A percentile compares a stretch with the other conserved stretches of the same genome.
These are phyloP conservation scores for Scatophagus argus DNA, from an alignment of 2,113 vertebrate genomes.

Conservation along the genomic window DNA sequence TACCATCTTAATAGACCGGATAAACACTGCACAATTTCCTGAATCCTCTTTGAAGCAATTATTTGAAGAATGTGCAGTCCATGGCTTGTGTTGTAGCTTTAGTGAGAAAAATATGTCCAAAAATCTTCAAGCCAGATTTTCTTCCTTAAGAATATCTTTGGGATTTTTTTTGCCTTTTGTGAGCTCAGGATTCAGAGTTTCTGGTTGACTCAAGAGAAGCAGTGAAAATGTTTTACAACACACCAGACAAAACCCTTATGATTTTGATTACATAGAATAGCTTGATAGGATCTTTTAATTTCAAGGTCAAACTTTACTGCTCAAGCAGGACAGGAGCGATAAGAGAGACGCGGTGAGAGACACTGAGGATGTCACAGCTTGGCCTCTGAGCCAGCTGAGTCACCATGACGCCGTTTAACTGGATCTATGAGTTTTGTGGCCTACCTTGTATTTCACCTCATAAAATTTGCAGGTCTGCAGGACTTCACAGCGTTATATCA, in stretches of 20 bases:
- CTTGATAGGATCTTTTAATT: neutral
- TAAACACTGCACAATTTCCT: constrained; percentile 29
- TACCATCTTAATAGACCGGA: constrained; percentile 17
- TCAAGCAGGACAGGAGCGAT: neutral
- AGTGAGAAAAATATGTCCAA: neutral
- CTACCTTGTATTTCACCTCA: constrained; percentile 1
- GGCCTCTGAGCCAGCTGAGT: neutral
- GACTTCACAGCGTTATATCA: neutral
- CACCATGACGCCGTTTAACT: neutral
- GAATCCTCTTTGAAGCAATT: constrained; percentile 30
- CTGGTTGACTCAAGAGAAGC: neutral
- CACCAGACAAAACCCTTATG: neutral
- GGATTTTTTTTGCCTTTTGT: neutral
- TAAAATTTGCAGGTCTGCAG: neutral
- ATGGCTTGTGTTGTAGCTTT: neutral
- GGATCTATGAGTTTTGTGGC: constrained; percentile 8
- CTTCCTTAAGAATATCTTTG: neutral
- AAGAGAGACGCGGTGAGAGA: neutral
- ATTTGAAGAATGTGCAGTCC: neutral
- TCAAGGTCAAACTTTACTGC: neutral
- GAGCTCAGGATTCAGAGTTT: neutral
- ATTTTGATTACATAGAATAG: neutral
- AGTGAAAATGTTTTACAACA: neutral
- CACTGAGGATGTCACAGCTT: constrained; percentile 9
- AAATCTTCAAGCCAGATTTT: neutral